These are phyloP conservation scores for Eupithecia centaureata DNA, from an alignment of 2,888 invertebrate genomes.

Conservation along the genomic window DNA sequence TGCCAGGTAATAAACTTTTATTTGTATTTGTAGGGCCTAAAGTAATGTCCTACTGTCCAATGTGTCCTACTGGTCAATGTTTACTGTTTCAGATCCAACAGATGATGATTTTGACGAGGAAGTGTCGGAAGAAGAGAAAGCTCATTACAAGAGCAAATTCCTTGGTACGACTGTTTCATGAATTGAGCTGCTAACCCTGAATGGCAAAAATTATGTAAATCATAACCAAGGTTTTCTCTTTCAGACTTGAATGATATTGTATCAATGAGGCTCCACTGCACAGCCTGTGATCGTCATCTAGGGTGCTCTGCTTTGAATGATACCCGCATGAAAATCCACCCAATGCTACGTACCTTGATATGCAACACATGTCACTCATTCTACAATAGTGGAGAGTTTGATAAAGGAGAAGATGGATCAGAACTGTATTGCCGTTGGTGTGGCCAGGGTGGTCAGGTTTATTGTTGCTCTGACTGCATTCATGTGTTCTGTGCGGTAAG, in stretches of 20 bases:
- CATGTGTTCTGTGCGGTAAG: constrained; percentile 88
- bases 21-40: background rate
- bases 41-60: background rate
- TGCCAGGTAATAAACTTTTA: constrained; percentile 60
- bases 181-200: background rate
- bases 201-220: background rate
- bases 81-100: constrained; percentile 64
- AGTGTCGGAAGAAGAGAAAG: constrained; percentile 80
- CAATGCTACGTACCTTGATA: constrained; percentile 88
- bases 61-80: constrained; percentile 5
- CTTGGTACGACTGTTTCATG: constrained; percentile 57
- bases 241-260: constrained; percentile 85
- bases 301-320: constrained; percentile 88
- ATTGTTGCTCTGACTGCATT: constrained; percentile 90
- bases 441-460: constrained; percentile 91
- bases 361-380: constrained; percentile 90
- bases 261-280: constrained; percentile 87
- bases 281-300: constrained; percentile 89
- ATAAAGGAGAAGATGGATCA: constrained; percentile 92
- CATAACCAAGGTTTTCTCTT: constrained; percentile 40
- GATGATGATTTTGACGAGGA: constrained; percentile 82
- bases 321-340: constrained; percentile 87
- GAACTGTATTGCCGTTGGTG: constrained; percentile 94
- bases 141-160: constrained; percentile 79
- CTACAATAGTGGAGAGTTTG: constrained; percentile 92